Evolutionary conservation across 2,888 invertebrate species (phyloP), one percentile per base, ranked within the genome.

Genomic region (Adelognathus sp.): DNA sequence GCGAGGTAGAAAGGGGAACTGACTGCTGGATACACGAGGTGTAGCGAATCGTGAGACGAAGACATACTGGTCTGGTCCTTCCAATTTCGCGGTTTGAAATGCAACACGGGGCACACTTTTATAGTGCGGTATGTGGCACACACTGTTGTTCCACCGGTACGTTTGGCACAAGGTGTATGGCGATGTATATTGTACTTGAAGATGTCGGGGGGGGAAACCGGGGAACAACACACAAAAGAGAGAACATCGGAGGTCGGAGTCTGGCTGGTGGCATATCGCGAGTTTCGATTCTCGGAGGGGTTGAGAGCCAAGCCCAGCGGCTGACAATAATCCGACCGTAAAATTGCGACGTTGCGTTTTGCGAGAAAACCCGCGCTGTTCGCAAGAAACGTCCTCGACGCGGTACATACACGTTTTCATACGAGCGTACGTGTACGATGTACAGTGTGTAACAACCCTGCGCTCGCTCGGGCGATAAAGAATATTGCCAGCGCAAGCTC

Each of bases 311-410:
- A 76, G 70, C n/a, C 76, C 27, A 70, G 60, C 76, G 54, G 72
- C 60, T 72, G 76, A 75, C 75, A 80, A 81, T 75, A 81, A 80
- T 78, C 69, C 80, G 66, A 80, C 69, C 80, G 79, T 81, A 77
- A 81, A 81, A 81, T 81, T 81, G 80, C 77, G 67, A 77, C 75
- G 73, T 73, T 81, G 76, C 79, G 64, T 71, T 78, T 81, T 72
- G 75, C 76, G 29, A 78, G 58, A 58, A n/a, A n/a, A 71, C 56
- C 61, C 58, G 66, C 41, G 44, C 56, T 24, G 66, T 60, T 54
- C 29, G 39, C 29, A 54, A 69, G 72, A 75, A 72, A 29, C 67
- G 52, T 72, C 56, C 44, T 69, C 56, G 16, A 56, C 56, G 31
- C 41, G n/a, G n/a, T 24, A 50, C 44, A 21, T 56, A 56, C 67